phyloP scores from a whole-genome alignment of 1,140 invertebrate species.

The Drosophila watanabei region DNA sequence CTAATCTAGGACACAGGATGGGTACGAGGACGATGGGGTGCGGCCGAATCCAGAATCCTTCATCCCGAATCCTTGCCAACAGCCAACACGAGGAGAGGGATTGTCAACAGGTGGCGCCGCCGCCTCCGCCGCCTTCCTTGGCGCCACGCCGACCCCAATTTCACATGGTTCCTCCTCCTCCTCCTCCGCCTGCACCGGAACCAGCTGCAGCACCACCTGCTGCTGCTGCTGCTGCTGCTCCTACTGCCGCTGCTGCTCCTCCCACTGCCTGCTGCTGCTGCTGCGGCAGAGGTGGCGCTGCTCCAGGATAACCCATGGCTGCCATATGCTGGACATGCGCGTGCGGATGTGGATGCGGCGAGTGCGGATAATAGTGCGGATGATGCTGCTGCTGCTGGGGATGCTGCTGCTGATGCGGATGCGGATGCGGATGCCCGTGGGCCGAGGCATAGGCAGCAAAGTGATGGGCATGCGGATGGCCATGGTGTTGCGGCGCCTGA shows the following conservation, averaged over 20 bases:
- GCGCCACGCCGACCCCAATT: slow-evolving; percentile 79
- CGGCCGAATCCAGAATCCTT: slow-evolving; percentile 19
- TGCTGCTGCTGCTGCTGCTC: slow-evolving; percentile 25
- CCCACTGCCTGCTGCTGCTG: slow-evolving; percentile 29
- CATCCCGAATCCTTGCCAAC: slow-evolving; percentile 43
- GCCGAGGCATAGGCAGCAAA: slow-evolving; percentile 45
- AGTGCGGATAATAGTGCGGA: slow-evolving; percentile 50
- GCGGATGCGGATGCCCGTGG: slow-evolving; percentile 51
- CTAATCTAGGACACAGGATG: slow-evolving; percentile 32
- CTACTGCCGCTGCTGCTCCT: slow-evolving; percentile 31
- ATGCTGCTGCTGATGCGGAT: slow-evolving; percentile 45
- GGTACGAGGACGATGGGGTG: neutral
- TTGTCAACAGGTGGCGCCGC: slow-evolving; percentile 78
- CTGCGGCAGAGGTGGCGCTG: slow-evolving; percentile 43
- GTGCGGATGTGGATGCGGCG: slow-evolving; percentile 42
- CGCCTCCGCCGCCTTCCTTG: slow-evolving; percentile 67
- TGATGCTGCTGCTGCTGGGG: slow-evolving; percentile 49
- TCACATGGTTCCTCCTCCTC: slow-evolving; percentile 51
- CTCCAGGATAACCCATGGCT: slow-evolving; percentile 67
- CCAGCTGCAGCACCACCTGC: slow-evolving; percentile 24
- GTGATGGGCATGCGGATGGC: slow-evolving; percentile 59
- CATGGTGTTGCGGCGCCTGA: slow-evolving; percentile 38
- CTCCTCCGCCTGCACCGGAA: slow-evolving; percentile 19
- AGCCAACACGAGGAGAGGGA: slow-evolving; percentile 35
- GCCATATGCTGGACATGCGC: slow-evolving; percentile 64